Evolutionary conservation across 2,888 invertebrate genomes (phyloP).

Genomic region (Cantharis nigra): DNA sequence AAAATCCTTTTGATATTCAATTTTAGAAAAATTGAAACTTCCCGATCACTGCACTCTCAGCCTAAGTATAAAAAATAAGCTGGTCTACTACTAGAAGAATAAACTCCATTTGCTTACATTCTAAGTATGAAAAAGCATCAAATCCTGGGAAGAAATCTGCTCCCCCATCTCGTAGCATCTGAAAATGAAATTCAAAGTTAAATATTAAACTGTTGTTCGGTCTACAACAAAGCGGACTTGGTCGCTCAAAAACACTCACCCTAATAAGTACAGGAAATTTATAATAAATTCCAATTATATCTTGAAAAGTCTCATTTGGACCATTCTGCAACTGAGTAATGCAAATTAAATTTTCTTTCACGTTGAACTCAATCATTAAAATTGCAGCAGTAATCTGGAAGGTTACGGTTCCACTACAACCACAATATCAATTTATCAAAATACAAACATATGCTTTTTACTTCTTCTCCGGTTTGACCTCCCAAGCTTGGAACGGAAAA

Average conservation of each 20-base stretch:
- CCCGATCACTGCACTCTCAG: too few relatives aligned
- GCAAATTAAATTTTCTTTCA: conserved; percentile 56
- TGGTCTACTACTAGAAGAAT: too few relatives aligned
- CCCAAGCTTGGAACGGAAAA: conserved; percentile 84
- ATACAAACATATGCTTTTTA: not conserved
- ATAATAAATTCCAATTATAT: conserved; percentile 64
- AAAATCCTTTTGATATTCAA: too few relatives aligned
- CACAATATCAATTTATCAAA: not conserved
- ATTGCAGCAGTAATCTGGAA: conserved; percentile 62
- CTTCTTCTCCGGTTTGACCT: conserved; percentile 24
- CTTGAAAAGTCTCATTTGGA: conserved; percentile 64
- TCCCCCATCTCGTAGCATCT: conserved; percentile 62
- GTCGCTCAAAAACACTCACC: conserved; percentile 50
- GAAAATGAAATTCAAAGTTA: not conserved
- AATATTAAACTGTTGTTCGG: too few relatives aligned
- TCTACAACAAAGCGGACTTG: too few relatives aligned
- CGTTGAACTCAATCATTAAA: conserved; percentile 61
- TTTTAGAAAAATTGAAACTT: too few relatives aligned
- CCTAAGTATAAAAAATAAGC: not conserved
- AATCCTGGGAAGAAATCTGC: conserved; percentile 83
- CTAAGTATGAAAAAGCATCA: conserved; percentile 75
- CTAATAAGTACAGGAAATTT: conserved; percentile 64
- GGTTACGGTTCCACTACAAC: conserved; percentile 59
- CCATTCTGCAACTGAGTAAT: conserved; percentile 63
- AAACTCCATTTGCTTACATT: conserved; percentile 50